Conservation (phyloP, 2,888 invertebrate genomes). For the Alsophila aescularia region DNA sequence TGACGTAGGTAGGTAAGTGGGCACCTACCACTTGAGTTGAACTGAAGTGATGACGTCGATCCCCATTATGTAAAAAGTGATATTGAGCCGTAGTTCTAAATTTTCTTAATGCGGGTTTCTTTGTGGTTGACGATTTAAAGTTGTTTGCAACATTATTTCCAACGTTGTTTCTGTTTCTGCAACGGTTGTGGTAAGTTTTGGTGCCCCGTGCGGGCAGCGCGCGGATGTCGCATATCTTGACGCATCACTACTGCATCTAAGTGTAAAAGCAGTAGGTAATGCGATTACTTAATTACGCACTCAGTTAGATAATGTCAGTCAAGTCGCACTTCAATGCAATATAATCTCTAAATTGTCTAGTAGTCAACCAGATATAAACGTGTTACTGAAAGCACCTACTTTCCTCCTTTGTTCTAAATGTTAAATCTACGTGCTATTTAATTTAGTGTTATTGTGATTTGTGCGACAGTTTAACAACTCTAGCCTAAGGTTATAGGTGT, state of each 20-base stretch:
- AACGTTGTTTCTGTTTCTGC: too few relatives aligned
- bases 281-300: slow-evolving; percentile 62
- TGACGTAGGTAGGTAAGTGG: too few relatives aligned
- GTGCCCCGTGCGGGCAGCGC: slow-evolving; percentile 1
- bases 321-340: background rate
- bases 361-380: background rate
- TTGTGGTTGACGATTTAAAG: background rate
- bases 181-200: too few relatives aligned
- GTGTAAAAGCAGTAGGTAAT: slow-evolving; percentile 46
- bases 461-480: too few relatives aligned
- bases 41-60: slow-evolving; percentile 26
- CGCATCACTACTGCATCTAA: slow-evolving; percentile 52
- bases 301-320: slow-evolving; percentile 10
- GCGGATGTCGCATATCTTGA: slow-evolving; percentile 48
- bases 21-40: slow-evolving; percentile 1
- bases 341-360: background rate
- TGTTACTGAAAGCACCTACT: background rate
- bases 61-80: slow-evolving; percentile 28
- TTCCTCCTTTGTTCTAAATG: background rate
- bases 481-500: too few relatives aligned
- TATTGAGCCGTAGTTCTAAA: slow-evolving; percentile 21
- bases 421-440: too few relatives aligned
- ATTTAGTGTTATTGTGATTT: too few relatives aligned
- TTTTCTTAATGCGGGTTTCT: background rate
- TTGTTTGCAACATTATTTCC: too few relatives aligned